Evolutionary conservation across 2,113 vertebrate species (phyloP), one percentile per base, ranked within the genome.

Genomic region (Aphelocoma coerulescens): DNA sequence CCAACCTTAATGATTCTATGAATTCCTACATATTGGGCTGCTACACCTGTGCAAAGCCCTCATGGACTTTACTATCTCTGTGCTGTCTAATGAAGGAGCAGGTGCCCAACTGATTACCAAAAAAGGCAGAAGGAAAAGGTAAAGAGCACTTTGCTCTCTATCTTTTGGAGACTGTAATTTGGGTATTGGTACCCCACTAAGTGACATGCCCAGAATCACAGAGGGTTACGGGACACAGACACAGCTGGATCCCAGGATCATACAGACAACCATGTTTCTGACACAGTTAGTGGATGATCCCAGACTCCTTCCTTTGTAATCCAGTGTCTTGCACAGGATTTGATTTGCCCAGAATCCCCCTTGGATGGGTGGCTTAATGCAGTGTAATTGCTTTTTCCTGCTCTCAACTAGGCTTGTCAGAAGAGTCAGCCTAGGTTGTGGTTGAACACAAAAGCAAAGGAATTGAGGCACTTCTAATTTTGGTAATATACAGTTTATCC

Each of bases 321-420:
- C 62, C 32, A n/a, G 37, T 52, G 35, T 35, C 67, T 91, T 91
- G 33, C 51, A 55, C 7, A 63, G 68, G 48, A 74, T 91, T 83
- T 81, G 55, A 74, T 93, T 74, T 95, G 74, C 43, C 52, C 79
- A 71, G 68, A 74, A 81, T 86, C 83, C 63, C 68, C 59, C 33
- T 74, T 74, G 79, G 54, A 88, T 1, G 4, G 72, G 33, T 69
- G 63, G 59, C 57, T 92, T 93, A 91, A 69, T 84, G 35, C 39
- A 77, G 21, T 48, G 39, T 92, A 86, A 91, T 91, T 94, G 79
- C 62, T 83, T 92, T 93, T 91, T 92, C 22, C 52, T 92, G 32
- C n/a, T 48, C 55, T 94, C 39, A 43, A 1, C 68, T 51, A 67
- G 88, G 48, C 72, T 77, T 86, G 76, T 92, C 92, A 91, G 72